A percentile compares a stretch with the other conserved stretches of the same genome.
These are phyloP conservation scores for Myotis brandtii DNA, from an alignment of 2,113 vertebrate species.

Conservation along the genomic window DNA sequence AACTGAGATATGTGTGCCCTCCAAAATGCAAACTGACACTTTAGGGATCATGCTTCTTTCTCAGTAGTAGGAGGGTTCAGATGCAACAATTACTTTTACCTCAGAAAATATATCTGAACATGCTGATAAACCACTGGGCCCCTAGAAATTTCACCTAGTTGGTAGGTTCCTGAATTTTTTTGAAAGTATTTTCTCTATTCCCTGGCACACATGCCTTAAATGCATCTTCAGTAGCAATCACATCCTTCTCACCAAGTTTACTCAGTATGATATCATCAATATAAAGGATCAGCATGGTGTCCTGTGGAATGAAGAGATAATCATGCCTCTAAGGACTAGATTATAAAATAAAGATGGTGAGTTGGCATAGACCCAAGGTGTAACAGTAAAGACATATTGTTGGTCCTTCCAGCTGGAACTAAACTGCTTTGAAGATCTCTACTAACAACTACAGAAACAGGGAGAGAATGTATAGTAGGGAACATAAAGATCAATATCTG, in stretches of 20 bases:
- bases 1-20: neutral
- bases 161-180: neutral
- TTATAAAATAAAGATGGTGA: neutral
- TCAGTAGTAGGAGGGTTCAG: neutral
- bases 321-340: neutral
- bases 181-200: too few species aligned
- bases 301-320: neutral
- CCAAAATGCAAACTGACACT: neutral
- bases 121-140: rapidly evolving
- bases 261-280: neutral
- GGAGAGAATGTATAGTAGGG: too few species aligned
- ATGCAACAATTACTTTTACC: neutral
- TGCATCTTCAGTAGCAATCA: neutral
- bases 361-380: neutral
- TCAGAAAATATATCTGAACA: neutral
- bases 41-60: neutral
- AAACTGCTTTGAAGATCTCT: neutral
- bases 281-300: neutral
- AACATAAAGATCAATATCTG: neutral
- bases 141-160: neutral
- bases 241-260: neutral
- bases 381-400: neutral
- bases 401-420: neutral
- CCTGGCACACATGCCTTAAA: neutral
- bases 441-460: neutral